phyloP scores from a whole-genome alignment of 2,797 vertebrate genomes.

The Uromys caudimaculatus region DNA sequence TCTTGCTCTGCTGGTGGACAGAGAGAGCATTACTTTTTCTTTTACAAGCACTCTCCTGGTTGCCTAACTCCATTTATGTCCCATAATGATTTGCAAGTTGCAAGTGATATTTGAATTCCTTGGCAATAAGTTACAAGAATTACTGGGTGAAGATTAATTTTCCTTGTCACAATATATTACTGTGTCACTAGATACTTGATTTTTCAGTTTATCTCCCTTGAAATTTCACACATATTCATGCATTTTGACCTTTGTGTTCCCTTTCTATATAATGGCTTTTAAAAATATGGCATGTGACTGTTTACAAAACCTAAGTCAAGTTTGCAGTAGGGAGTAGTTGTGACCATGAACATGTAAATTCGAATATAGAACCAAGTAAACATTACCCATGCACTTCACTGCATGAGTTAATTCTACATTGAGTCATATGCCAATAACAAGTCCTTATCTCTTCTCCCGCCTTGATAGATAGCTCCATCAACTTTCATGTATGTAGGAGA shows the following conservation, averaged over 20 bases:
- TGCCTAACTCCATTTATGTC: not conserved
- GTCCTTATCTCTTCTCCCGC: not conserved
- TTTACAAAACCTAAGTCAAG: not conserved
- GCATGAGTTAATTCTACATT: not conserved
- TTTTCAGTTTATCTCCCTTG: not conserved
- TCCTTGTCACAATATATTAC: constrained; percentile 8
- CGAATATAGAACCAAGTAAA: not conserved
- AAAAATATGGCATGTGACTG: not conserved
- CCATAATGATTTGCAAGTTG: constrained; percentile 5
- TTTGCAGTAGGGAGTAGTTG: not conserved
- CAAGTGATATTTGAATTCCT: constrained; percentile 20
- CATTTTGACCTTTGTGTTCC: not conserved
- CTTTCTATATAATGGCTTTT: not conserved
- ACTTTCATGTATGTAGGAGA: not conserved
- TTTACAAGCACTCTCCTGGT: not conserved
- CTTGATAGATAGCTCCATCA: not conserved
- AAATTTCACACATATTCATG: not conserved
- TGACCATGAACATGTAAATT: constrained; percentile 14
- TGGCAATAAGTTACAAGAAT: constrained; percentile 24
- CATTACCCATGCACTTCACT: not conserved
- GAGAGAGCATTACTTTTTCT: not conserved
- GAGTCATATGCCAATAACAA: not conserved
- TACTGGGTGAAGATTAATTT: not conserved
- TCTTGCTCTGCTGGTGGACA: too few species aligned
- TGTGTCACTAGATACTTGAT: not conserved